phyloP scores from a whole-genome alignment of 1,140 invertebrate genomes.

The Akabosia matsudoensis region DNA sequence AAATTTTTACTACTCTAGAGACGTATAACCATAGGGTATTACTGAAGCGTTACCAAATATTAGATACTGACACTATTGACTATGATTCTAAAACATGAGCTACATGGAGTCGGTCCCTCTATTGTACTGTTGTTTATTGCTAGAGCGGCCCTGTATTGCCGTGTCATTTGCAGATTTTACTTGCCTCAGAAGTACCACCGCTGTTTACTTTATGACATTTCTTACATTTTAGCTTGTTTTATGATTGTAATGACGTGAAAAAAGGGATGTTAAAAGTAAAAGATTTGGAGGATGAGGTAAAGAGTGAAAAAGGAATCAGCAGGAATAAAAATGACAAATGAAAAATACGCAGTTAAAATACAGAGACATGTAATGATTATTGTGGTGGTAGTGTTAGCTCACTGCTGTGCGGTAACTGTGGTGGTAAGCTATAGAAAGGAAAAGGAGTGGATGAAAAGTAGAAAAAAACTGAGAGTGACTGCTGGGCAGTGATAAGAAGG shows the following conservation, averaged over 20 bases:
- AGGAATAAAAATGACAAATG: background rate
- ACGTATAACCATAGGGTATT: too few species aligned
- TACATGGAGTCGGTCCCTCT: too few species aligned
- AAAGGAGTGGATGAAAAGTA: background rate
- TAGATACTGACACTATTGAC: too few species aligned
- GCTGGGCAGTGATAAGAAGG: background rate
- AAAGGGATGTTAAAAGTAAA: background rate
- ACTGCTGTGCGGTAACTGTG: background rate
- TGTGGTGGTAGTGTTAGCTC: background rate
- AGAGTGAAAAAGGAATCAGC: background rate
- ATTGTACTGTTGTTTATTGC: too few species aligned
- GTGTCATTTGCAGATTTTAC: too few species aligned
- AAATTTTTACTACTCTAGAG: too few species aligned
- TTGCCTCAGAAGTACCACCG: too few species aligned
- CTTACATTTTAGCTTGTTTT: background rate
- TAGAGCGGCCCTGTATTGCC: too few species aligned
- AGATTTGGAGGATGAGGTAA: background rate
- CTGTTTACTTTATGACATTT: background rate
- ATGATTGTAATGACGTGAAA: background rate
- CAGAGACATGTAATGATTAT: background rate
- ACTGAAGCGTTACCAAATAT: too few species aligned
- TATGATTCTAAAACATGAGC: too few species aligned
- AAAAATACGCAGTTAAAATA: background rate
- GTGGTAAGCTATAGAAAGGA: background rate
- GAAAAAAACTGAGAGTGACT: constrained; percentile 2